Percentiles rank a stretch among this genome's conserved stretches.
phyloP scores from a whole-genome alignment of 2,888 invertebrate species.

The Tholera decimalis region DNA sequence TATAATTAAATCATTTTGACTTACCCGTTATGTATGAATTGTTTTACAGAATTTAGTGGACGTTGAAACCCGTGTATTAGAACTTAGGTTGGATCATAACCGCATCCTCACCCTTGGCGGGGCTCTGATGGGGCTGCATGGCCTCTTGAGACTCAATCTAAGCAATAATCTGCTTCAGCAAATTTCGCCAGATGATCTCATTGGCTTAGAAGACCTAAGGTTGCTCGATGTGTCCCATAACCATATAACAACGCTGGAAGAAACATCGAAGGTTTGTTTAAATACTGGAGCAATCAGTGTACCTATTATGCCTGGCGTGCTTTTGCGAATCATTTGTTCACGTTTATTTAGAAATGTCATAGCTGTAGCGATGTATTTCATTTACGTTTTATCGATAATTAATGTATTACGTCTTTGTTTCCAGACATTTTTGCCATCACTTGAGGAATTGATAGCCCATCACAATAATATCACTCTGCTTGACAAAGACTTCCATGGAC shows the following conservation, averaged over 20 bases:
- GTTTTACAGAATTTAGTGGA: conserved; percentile 94
- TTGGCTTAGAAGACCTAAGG: conserved; percentile 94
- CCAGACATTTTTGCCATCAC: conserved; percentile 95
- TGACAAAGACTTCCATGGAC: conserved; percentile 95
- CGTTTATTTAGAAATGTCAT: conserved; percentile 4
- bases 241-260: conserved; percentile 94
- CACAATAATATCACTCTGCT: conserved; percentile 94
- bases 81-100: conserved; percentile 95
- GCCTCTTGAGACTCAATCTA: conserved; percentile 93
- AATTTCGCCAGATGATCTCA: conserved; percentile 95
- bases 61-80: conserved; percentile 94
- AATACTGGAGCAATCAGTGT: conserved; percentile 49
- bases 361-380: conserved; percentile 43
- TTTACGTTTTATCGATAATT: background rate
- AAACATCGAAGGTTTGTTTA: conserved; percentile 94
- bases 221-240: conserved; percentile 95
- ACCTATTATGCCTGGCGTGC: conserved; percentile 63
- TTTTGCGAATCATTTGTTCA: conserved; percentile 50
- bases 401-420: conserved; percentile 69
- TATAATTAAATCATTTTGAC: background rate
- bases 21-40: background rate
- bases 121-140: conserved; percentile 94
- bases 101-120: conserved; percentile 93
- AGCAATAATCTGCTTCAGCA: conserved; percentile 94
- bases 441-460: conserved; percentile 95